Evolutionary conservation across 2,113 vertebrate genomes (phyloP).

Genomic region (Columba janthina): DNA sequence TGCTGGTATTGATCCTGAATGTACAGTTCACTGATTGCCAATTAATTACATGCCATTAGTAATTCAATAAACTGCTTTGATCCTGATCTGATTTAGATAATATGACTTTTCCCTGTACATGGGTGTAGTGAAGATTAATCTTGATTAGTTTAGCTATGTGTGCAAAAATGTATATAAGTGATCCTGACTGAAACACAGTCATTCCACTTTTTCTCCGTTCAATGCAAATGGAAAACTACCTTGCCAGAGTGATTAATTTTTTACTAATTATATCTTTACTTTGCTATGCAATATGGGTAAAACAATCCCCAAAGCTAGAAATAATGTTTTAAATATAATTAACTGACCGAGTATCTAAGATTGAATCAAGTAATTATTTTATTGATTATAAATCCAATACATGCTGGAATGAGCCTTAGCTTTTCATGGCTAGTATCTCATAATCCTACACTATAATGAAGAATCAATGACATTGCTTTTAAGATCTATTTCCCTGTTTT

Average conservation of each 20-base stretch:
- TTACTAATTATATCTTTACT: slow-evolving; percentile 41
- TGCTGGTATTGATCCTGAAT: not conserved
- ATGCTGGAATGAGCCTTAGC: slow-evolving; percentile 18
- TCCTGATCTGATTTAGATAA: not conserved
- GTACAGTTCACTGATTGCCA: not conserved
- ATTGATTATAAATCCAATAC: slow-evolving; percentile 53
- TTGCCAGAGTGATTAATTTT: slow-evolving; percentile 40
- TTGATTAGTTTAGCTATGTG: not conserved
- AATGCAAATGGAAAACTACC: not conserved
- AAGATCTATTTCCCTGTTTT: not conserved
- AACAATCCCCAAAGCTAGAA: slow-evolving; percentile 27
- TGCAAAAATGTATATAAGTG: not conserved
- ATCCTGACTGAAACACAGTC: not conserved
- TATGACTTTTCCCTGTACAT: not conserved
- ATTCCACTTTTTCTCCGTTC: not conserved
- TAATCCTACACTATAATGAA: slow-evolving; percentile 34
- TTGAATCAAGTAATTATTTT: slow-evolving; percentile 58
- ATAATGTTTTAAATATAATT: slow-evolving; percentile 5
- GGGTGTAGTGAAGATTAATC: not conserved
- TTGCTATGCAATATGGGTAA: slow-evolving; percentile 26
- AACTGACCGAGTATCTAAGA: slow-evolving; percentile 22
- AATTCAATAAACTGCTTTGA: not conserved
- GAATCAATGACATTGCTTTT: slow-evolving; percentile 40
- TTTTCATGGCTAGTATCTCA: slow-evolving; percentile 21
- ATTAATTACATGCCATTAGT: slow-evolving; percentile 13